A percentile compares a stretch with the other conserved stretches of the same genome.
Conservation (phyloP, 2,113 vertebrate genomes). For the Phylloscopus whistleri region DNA sequence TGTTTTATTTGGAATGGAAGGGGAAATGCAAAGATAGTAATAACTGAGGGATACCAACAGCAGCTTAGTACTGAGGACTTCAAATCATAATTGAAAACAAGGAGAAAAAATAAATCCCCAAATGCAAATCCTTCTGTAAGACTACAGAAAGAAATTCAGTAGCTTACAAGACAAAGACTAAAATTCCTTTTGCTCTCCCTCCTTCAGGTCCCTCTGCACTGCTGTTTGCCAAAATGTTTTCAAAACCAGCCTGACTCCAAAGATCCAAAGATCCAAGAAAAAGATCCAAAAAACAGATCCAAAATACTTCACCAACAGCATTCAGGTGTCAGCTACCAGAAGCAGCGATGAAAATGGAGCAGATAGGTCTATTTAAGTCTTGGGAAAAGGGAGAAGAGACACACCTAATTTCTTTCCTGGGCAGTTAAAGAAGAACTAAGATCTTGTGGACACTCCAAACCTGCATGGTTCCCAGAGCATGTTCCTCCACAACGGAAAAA, state of each 20-base stretch:
- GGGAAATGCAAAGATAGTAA: not conserved
- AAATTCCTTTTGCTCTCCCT: not conserved
- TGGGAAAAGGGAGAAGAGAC: not conserved
- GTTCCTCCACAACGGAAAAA: not conserved
- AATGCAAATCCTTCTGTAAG: not conserved
- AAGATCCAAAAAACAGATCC: not conserved
- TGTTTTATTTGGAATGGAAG: not conserved
- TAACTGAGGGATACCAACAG: not conserved
- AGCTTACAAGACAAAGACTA: not conserved
- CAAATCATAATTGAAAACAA: not conserved
- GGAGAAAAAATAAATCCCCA: not conserved
- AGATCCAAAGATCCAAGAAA: not conserved
- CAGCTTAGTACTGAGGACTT: not conserved
- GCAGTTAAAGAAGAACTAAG: not conserved
- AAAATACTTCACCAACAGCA: not conserved
- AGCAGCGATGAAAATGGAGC: not conserved
- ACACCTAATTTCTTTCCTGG: not conserved
- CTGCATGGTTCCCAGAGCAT: not conserved
- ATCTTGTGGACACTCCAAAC: not conserved
- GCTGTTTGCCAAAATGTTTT: not conserved
- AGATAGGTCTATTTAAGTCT: not conserved
- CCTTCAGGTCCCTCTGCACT: not conserved
- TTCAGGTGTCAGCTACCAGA: not conserved
- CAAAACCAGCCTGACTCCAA: not conserved
- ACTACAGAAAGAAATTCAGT: not conserved